Percentiles rank a stretch among this genome's conserved stretches.
phyloP scores from a whole-genome alignment of 2,797 vertebrate species.

The Amniataba percoides region DNA sequence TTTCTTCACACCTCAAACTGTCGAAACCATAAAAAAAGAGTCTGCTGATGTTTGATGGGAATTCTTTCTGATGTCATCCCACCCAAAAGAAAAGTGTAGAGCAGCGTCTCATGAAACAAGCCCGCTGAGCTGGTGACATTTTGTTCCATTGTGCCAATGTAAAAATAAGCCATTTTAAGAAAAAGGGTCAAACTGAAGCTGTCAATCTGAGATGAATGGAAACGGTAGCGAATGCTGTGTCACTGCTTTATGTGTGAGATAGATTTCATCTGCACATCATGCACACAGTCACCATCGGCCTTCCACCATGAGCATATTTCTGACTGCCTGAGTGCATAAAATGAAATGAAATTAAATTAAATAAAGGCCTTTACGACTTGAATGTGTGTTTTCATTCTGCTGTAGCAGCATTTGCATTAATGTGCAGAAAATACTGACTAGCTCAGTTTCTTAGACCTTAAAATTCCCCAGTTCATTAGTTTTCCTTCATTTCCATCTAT shows the following conservation, averaged over 20 bases:
- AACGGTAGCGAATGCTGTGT: not conserved
- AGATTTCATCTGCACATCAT: not conserved
- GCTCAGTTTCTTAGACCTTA: not conserved
- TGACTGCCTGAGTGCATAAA: not conserved
- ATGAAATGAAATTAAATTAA: not conserved
- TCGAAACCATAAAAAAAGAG: not conserved
- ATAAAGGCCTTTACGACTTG: not conserved
- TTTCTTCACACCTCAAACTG: not conserved
- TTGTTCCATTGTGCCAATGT: not conserved
- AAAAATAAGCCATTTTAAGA: no score
- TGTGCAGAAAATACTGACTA: not conserved
- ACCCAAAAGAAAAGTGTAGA: not conserved
- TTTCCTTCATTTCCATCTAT: not conserved
- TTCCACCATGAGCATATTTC: not conserved
- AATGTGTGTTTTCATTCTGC: not conserved
- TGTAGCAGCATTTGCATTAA: not conserved
- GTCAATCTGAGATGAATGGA: not conserved
- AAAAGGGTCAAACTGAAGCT: not conserved
- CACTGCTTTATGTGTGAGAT: not conserved
- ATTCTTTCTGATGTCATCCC: not conserved
- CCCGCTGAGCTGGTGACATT: not conserved
- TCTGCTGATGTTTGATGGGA: not conserved
- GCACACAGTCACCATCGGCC: no score
- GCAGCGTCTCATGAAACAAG: not conserved
- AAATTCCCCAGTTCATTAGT: not conserved